phyloP scores from a whole-genome alignment of 2,888 invertebrate genomes.

The Kryphioiulus occultus region DNA sequence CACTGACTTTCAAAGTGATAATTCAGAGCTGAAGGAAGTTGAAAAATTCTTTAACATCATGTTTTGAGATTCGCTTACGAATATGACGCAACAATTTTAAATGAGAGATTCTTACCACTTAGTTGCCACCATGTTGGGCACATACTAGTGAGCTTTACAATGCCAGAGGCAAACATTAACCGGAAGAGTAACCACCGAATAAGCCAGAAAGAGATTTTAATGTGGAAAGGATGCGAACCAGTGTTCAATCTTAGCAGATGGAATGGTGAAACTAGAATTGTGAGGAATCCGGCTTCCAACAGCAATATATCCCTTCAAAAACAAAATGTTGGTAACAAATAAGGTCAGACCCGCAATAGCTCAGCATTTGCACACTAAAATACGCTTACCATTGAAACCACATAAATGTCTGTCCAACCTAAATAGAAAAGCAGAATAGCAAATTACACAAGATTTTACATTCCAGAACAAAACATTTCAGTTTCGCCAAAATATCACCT shows the following conservation, averaged over 20 bases:
- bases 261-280: constrained; percentile 74
- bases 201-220: constrained; percentile 71
- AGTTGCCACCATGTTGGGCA: constrained; percentile 82
- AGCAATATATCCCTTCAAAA: constrained; percentile 73
- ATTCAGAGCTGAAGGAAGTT: constrained; percentile 67
- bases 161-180: constrained; percentile 74
- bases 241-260: constrained; percentile 54
- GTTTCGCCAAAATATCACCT: no score
- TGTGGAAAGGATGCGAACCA: constrained; percentile 58
- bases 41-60: no score
- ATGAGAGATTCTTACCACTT: constrained; percentile 68
- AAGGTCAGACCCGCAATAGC: not conserved
- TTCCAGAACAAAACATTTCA: no score
- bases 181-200: constrained; percentile 78
- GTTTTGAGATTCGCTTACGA: no score
- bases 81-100: no score
- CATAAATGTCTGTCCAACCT: constrained; percentile 76
- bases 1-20: constrained; percentile 79
- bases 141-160: constrained; percentile 74
- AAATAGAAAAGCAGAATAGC: constrained; percentile 54
- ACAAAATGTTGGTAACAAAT: not conserved
- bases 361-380: not conserved
- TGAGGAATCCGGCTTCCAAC: constrained; percentile 76
- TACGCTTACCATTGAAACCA: constrained; percentile 74
- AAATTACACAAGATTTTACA: constrained; percentile 3